Evolutionary conservation across 2,113 vertebrate genomes (phyloP), one percentile per base, ranked within the genome.

Genomic region (Miniopterus natalensis): DNA sequence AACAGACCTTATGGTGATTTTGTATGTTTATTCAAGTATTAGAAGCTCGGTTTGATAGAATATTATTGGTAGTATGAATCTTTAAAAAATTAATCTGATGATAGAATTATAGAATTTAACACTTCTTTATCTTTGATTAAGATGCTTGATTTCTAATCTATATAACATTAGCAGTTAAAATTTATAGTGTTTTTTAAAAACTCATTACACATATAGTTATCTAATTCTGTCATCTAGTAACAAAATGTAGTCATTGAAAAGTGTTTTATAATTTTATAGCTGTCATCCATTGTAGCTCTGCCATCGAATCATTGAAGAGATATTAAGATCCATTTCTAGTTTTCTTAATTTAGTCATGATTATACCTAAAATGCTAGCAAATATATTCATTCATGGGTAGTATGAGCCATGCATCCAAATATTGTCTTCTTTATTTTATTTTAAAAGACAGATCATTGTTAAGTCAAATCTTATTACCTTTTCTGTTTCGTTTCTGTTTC

Each of bases 401-500:
- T 59, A 79, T 95, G 77, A 92, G 84, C 93, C 94, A 42, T 95
- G 11, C 96, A 95, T 94, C 88, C 88, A 84, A 96, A 88, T 97
- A 84, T 85, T 45, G 55, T 98, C 40, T 66, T 96, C 95, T 97
- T 96, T 95, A 86, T 93, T 94, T 96, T 85, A 74, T 84, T 85
- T 97, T 88, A 70, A 97, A 94, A 95, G 86, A 90, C 77, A 95
- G 77, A 90, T 51, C 93, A 96, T 92, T 92, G 77, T 96, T 95
- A 96, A 97, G 78, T 95, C 97, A 25, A 96, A 88, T 97, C 92
- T 51, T 88, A 79, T 66, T 96, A 80, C 70, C 92, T 98, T 98
- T 97, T 98, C 97, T 96, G 71, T 97, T 98, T 97, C 86, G 45
- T 94, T 98, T 98, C 87, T 95, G 29, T 97, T 97, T 97, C 65